These are phyloP conservation scores for Chaetophractus vellerosus DNA, from an alignment of 2,797 vertebrate species.

Conservation along the genomic window DNA sequence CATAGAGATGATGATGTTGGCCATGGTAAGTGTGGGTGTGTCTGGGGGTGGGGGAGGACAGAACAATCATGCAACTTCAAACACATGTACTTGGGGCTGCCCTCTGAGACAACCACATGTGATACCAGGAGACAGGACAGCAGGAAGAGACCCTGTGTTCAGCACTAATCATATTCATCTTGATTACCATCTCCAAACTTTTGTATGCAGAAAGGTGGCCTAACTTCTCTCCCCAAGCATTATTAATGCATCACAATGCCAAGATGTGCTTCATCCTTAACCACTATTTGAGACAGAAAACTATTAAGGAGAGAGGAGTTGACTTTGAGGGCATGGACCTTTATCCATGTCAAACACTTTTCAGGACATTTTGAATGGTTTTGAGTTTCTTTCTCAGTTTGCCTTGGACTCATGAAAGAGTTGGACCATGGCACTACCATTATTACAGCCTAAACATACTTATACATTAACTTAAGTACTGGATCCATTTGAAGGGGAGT, in stretches of 20 bases:
- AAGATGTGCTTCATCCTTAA: background rate
- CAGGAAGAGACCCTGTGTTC: background rate
- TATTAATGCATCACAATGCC: background rate
- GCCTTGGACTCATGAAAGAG: too few relatives aligned
- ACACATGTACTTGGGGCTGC: background rate
- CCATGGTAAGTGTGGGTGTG: background rate
- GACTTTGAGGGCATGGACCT: too few relatives aligned
- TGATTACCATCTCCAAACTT: background rate
- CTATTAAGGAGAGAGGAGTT: too few relatives aligned
- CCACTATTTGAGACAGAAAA: background rate
- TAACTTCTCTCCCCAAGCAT: background rate
- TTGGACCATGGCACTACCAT: too few relatives aligned
- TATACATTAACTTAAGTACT: too few relatives aligned
- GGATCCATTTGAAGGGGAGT: too few relatives aligned
- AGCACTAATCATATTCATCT: background rate
- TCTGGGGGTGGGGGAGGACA: background rate
- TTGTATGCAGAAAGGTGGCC: too few relatives aligned
- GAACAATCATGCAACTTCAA: too few relatives aligned
- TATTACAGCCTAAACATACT: too few relatives aligned
- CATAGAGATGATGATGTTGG: background rate
- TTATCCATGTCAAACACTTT: background rate
- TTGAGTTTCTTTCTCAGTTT: background rate
- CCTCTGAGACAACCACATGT: background rate
- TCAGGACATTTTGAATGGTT: background rate
- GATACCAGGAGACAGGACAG: background rate